phyloP scores from a whole-genome alignment of 2,797 vertebrate species.

The Microchirus variegatus region DNA sequence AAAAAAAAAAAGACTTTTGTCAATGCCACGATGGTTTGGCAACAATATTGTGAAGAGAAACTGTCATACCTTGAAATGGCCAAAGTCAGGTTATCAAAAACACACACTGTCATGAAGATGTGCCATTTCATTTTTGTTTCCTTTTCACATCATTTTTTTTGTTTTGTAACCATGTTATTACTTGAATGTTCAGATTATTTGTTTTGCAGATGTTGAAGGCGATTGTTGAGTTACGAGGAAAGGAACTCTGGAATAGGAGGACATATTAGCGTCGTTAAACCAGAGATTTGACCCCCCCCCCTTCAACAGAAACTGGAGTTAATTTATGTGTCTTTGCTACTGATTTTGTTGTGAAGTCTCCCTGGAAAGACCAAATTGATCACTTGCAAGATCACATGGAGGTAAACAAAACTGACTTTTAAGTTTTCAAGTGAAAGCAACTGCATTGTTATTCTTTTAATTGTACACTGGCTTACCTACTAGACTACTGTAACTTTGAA shows the following conservation, averaged over 20 bases:
- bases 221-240: constrained; percentile 53
- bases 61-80: too few species aligned
- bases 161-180: constrained; percentile 71
- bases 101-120: constrained; percentile 62
- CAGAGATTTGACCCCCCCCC: constrained; percentile 57
- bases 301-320: constrained; percentile 41
- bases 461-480: constrained; percentile 98
- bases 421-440: constrained; percentile 81
- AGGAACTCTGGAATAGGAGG: constrained; percentile 67
- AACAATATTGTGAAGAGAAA: constrained; percentile 58
- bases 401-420: constrained; percentile 79
- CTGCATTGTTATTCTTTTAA: constrained; percentile 91
- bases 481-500: constrained; percentile 97
- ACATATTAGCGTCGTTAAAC: constrained; percentile 58
- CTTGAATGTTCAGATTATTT: constrained; percentile 80
- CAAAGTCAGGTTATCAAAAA: constrained; percentile 67
- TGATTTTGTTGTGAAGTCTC: constrained; percentile 77
- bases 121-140: constrained; percentile 70
- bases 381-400: constrained; percentile 90
- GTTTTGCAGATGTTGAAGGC: constrained; percentile 62
- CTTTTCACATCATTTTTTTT: constrained; percentile 40
- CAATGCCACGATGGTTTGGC: constrained; percentile 50
- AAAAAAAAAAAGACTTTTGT: constrained; percentile 22
- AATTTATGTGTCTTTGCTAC: constrained; percentile 75
- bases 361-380: constrained; percentile 89